Base-by-base conservation (phyloP, 2,888 invertebrate genomes). In the Drosophila demipolita region DNA sequence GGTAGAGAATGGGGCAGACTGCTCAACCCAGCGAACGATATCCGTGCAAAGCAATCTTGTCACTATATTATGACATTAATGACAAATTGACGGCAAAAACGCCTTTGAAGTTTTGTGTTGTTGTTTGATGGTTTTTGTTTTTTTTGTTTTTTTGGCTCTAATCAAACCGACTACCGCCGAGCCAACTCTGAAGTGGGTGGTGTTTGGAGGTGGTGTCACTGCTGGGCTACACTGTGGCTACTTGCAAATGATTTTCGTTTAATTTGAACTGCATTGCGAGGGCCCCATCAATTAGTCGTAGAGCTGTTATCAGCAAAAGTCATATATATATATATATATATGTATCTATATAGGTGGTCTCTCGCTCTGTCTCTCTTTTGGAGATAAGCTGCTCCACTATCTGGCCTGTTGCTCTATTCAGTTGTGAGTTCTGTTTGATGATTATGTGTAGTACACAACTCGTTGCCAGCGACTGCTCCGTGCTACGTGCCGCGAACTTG, bases 51-150 rank as follows among this genome's bases (percentile, higher is more conserved):
- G 83, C 91, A 87, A 91, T 90, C 89, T 87, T 91, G 92, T 91
- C 91, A 90, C 87, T 91, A 90, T 90, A 90, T 91, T 91, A 90
- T 89, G 84, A 83, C 84, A 82, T 80, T 91, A 91, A 92, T 92
- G 91, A 92, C 93, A 92, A 92, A 93, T 93, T 92, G 93, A 85
- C 92, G 92, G 92, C 84, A 66, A 81, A 81, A 90, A 86, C 80
- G 79, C 73, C 83, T 92, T 92, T 92, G 92, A 92, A 83, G 92
- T 92, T 90, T 72, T 72, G 1, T 81, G 91, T 91, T 90, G 76
- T 79, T 79, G 85, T 78, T 90, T n/a, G n/a, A n/a, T n/a, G n/a
- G 90, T 92, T 91, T 92, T 92, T 91, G 91, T 91, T 78, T 80
- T 78, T 92, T 91, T 92, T 90, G 90, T 92, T 91, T 91, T 91